These are phyloP conservation scores for Drosophila azteca DNA, from an alignment of 1,140 invertebrate genomes.

Conservation along the genomic window DNA sequence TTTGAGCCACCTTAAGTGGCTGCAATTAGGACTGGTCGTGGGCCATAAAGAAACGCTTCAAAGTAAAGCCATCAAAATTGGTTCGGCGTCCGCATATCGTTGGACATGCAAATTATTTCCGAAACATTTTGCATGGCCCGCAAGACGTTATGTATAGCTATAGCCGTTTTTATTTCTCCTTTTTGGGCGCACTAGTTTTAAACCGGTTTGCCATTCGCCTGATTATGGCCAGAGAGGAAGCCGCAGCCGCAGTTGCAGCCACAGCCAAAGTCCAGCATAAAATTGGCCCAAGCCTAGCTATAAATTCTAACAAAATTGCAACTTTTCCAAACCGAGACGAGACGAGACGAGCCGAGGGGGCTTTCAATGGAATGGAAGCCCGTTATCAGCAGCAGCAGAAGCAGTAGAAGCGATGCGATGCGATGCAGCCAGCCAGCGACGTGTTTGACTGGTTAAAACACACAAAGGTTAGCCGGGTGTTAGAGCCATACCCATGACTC, in stretches of 20 bases:
- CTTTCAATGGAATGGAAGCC: slow-evolving; percentile 37
- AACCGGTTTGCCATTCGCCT: slow-evolving; percentile 60
- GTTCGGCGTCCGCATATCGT: slow-evolving; percentile 36
- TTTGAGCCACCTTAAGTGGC: slow-evolving; percentile 45
- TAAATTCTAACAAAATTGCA: slow-evolving; percentile 49
- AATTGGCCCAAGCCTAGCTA: slow-evolving; percentile 40
- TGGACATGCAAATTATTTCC: slow-evolving; percentile 75
- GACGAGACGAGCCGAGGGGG: background rate
- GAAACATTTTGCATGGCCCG: slow-evolving; percentile 62
- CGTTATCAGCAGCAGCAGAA: slow-evolving; percentile 49
- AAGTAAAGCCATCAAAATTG: slow-evolving; percentile 56
- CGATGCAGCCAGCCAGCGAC: slow-evolving; percentile 40
- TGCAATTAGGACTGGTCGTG: slow-evolving; percentile 53
- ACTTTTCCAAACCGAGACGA: slow-evolving; percentile 34
- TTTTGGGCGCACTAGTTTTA: slow-evolving; percentile 49
- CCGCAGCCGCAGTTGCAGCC: slow-evolving; percentile 59
- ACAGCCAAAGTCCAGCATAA: slow-evolving; percentile 15
- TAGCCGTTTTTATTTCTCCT: slow-evolving; percentile 36
- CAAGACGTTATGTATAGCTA: slow-evolving; percentile 14
- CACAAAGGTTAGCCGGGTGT: slow-evolving; percentile 73
- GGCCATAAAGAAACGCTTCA: slow-evolving; percentile 18
- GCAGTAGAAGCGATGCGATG: background rate
- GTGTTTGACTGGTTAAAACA: slow-evolving; percentile 66
- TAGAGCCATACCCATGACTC: slow-evolving; percentile 69
- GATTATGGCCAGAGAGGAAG: slow-evolving; percentile 57